Evolutionary conservation across 2,113 vertebrate species (phyloP).

Genomic region (Serinus canaria): DNA sequence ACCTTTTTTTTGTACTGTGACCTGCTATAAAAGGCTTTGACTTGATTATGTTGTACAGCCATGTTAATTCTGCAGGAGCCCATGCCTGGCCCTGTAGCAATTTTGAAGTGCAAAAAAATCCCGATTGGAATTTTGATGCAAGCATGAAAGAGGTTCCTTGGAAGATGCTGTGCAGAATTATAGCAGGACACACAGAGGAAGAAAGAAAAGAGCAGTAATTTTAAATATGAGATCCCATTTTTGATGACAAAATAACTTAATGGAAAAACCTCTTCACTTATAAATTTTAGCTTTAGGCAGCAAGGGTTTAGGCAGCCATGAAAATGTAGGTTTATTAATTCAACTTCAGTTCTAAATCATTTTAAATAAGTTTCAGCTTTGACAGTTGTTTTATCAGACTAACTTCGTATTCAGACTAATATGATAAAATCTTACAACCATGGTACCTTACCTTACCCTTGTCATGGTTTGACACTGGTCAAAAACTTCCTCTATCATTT

Average conservation of each 20-base stretch:
- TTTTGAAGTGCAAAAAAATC: neutral
- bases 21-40: neutral
- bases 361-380: neutral
- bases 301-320: neutral
- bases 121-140: neutral
- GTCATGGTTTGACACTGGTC: neutral
- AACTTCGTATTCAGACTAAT: neutral
- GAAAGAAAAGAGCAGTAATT: neutral
- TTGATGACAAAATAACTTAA: neutral
- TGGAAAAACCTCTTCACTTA: neutral
- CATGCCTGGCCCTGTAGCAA: neutral
- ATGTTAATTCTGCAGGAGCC: neutral
- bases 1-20: neutral
- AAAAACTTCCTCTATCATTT: neutral
- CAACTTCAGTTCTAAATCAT: neutral
- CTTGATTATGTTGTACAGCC: accelerated
- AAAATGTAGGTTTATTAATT: neutral
- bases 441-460: neutral
- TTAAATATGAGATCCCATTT: neutral
- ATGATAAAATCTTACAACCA: neutral
- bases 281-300: neutral
- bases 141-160: neutral
- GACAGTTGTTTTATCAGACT: neutral
- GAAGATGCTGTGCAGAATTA: neutral
- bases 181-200: neutral